phyloP scores from a whole-genome alignment of 2,888 invertebrate genomes.

The Hirtodrosophila histrioides region DNA sequence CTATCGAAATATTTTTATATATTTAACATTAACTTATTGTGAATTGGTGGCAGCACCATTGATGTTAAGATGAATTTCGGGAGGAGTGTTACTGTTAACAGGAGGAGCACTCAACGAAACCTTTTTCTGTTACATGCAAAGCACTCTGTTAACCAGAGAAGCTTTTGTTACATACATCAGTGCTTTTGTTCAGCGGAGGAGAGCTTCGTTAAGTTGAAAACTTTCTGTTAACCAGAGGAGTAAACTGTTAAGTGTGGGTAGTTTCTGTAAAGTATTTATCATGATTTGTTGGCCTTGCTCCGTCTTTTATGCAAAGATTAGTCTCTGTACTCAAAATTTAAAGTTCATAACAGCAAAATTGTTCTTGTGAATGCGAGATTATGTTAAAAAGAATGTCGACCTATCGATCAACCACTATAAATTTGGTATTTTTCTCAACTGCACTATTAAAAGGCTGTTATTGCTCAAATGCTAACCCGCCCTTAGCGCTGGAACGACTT shows the following conservation, averaged over 20 bases:
- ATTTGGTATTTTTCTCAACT: conserved; percentile 5
- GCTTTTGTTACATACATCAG: too few relatives aligned
- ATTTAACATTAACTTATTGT: background rate
- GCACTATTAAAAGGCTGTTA: conserved; percentile 13
- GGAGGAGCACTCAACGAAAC: background rate
- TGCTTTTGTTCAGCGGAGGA: too few relatives aligned
- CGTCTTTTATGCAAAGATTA: too few relatives aligned
- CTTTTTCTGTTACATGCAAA: conserved; percentile 2
- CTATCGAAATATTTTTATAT: background rate
- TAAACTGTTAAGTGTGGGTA: background rate
- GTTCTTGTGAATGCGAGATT: too few relatives aligned
- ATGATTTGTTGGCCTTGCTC: too few relatives aligned
- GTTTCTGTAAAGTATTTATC: too few relatives aligned
- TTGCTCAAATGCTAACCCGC: conserved; percentile 13
- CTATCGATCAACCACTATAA: too few relatives aligned
- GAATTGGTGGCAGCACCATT: background rate
- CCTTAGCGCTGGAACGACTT: conserved; percentile 1
- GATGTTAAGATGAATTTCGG: background rate
- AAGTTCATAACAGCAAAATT: too few relatives aligned
- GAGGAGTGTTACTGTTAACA: conserved; percentile 1
- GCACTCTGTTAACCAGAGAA: too few relatives aligned
- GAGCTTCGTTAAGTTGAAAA: too few relatives aligned
- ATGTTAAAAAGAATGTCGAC: too few relatives aligned
- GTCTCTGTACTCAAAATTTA: too few relatives aligned
- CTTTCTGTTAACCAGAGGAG: conserved; percentile 18